phyloP scores from a whole-genome alignment of 1,140 invertebrate species.

The Amphibalanus amphitrite region DNA sequence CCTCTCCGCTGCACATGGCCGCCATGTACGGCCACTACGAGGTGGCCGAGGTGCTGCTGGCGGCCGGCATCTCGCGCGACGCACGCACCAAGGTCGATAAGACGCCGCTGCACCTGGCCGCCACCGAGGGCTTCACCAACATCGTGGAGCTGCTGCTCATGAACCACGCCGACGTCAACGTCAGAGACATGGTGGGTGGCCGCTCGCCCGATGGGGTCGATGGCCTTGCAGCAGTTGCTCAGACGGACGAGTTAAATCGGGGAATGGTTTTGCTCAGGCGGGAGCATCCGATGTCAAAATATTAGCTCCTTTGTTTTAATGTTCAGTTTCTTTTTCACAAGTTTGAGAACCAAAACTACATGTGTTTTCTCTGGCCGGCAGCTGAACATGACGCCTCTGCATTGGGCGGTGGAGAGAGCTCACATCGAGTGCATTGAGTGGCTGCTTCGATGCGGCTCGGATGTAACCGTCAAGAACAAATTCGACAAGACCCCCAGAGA shows the following conservation, averaged over 20 bases:
- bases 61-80: conserved; percentile 69
- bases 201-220: no score
- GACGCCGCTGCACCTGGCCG: conserved; percentile 72
- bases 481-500: conserved; percentile 67
- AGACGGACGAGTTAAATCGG: no score
- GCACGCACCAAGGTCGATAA: conserved; percentile 79
- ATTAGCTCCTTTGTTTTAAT: no score
- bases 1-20: conserved; percentile 71
- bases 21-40: conserved; percentile 62
- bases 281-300: no score
- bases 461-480: conserved; percentile 48
- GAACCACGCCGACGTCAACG: conserved; percentile 54
- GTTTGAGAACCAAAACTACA: no score
- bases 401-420: conserved; percentile 82
- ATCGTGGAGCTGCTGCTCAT: conserved; percentile 60
- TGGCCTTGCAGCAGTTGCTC: no score
- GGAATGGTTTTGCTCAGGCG: no score
- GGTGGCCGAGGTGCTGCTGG: conserved; percentile 60
- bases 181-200: conserved; percentile 60
- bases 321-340: no score
- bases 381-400: conserved; percentile 82
- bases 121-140: conserved; percentile 60
- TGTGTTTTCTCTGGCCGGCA: conserved; percentile 27
- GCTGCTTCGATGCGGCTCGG: conserved; percentile 52
- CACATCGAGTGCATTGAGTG: conserved; percentile 37